Evolutionary conservation across 1,140 invertebrate genomes (phyloP), one percentile per base, ranked within the genome.

Genomic region (Zaprionus africanus): DNA sequence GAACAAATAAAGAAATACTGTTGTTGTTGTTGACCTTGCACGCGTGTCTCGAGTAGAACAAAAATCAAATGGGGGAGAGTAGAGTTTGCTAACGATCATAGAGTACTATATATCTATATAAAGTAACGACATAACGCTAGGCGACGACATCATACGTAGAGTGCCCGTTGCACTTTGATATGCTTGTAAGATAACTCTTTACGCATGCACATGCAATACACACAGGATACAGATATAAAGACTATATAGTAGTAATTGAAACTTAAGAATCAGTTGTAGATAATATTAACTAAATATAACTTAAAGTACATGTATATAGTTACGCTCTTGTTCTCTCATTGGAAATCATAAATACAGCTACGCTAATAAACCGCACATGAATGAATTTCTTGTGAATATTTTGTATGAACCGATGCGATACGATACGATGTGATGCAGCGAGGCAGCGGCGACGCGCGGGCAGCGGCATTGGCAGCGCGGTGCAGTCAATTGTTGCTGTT

Each of bases 1-100:
- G 85, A 90, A 88, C 84, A 88, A 90, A 88, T 84, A 81, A 79
- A 90, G 71, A 88, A 85, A 70, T 81, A 72, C 66, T 43, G 41
- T 43, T 43, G 41, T 43, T 77, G 53, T 83, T 77, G 53, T 83
- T 69, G 65, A 79, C 70, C 84, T 78, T 78, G 46, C 76, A 66
- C 73, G 67, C 53, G n/a, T 64, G 38, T 58, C 51, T 49, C 28
- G 24, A 43, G 46, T 49, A 49, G 4, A 51, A 72, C 68, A 82
- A 86, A 90, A 87, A 83, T 88, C 70, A 87, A 86, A 84, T 78
- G 28, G 36, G 28, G 12, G 3, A 22, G 22, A 19, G 19, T 22
- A 51, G 4, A 9, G 43, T 49, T 19, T 49, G 34, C 62, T 65
- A 56, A 41, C 62, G 28, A 19, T 54, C 46, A 51, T 34, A 11